Evolutionary conservation across 2,797 vertebrate species (phyloP), one percentile per base, ranked within the genome.

Genomic region (Cottoperca gobio): DNA sequence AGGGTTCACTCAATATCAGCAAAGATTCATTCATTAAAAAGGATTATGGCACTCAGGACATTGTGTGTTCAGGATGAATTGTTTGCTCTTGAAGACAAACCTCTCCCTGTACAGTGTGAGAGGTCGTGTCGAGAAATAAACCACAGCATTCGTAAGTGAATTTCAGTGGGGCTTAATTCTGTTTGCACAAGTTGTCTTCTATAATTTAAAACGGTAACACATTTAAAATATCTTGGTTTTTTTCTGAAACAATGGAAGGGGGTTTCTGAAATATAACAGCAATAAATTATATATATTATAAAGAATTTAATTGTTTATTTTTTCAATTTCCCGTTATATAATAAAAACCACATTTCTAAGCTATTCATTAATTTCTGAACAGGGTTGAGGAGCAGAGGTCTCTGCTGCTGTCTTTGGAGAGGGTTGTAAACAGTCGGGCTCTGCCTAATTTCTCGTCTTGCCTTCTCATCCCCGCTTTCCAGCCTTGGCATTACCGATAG

Each of bases 221-320:
- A 82, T 78, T 79, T 75, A 45, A 89, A 90, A 81, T 76, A 52
- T 65, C 81, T 65, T 40, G 43, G 72, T 78, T 76, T 78, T 76
- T 79, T 77, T 77, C 59, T 65, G 53, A 81, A 90, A 86, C 73
- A 84, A 84, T 72, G 77, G 57, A 88, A 82, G 37, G 78, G 83
- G 80, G 66, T 84, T 88, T 88, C 81, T 88, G 86, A 64, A 86
- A 88, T 86, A 87, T 86, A 86, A 87, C 86, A 86, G 84, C 86
- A 91, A 94, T 94, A 95, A 92, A 93, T 93, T 94, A 94, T 82
- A 93, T 93, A 91, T 93, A 92, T 91, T 92, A 91, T 91, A 90
- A 90, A 92, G 89, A 87, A 79, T 91, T 90, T 87, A 75, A 82
- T 81, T 82, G 71, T 87, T 92, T 85, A 65, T 83, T 89, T 88